Evolutionary conservation across 2,113 vertebrate species (phyloP).

Genomic region (Coreoperca whiteheadi): DNA sequence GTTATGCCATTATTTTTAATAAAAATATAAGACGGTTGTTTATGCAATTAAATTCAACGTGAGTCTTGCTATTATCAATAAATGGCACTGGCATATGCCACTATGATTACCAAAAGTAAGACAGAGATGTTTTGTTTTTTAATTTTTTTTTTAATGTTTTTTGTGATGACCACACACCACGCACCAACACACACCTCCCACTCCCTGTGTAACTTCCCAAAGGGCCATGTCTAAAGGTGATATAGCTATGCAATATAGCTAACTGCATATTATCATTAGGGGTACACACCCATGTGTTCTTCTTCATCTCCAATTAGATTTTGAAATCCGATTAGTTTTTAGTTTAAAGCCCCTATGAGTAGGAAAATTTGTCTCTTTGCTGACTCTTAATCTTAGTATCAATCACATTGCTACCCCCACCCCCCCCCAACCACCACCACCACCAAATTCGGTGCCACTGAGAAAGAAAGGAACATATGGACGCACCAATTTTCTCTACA

Average conservation of each 20-base stretch:
- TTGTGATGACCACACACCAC: constrained; percentile 3
- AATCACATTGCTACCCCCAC: too few relatives aligned
- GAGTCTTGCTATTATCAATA: constrained; percentile 6
- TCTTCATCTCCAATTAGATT: too few relatives aligned
- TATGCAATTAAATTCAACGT: constrained; percentile 8
- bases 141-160: too few relatives aligned
- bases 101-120: neutral
- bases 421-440: neutral
- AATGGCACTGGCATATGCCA: neutral
- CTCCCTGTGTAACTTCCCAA: constrained; percentile 61
- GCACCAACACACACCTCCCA: constrained; percentile 37
- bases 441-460: neutral
- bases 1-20: constrained; percentile 21
- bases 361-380: too few relatives aligned
- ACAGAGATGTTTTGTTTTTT: neutral
- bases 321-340: too few relatives aligned
- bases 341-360: too few relatives aligned
- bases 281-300: neutral
- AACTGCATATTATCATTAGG: neutral
- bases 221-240: too few relatives aligned
- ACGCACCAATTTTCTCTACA: neutral
- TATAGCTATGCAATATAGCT: too few relatives aligned
- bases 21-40: constrained; percentile 6
- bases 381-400: neutral
- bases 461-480: neutral